phyloP scores from a whole-genome alignment of 1,140 invertebrate genomes.

The Glossosoma conforme region DNA sequence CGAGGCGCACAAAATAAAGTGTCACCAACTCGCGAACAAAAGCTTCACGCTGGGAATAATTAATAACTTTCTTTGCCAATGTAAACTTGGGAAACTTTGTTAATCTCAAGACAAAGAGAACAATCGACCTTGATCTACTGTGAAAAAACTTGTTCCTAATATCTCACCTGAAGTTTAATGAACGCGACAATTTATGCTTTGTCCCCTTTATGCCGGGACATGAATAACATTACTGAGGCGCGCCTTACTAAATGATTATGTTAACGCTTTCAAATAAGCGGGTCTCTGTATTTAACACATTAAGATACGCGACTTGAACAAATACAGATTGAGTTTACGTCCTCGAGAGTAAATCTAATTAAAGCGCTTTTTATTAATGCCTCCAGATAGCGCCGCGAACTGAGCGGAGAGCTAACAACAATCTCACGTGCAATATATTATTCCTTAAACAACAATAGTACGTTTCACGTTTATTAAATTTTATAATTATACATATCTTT shows the following conservation, averaged over 20 bases:
- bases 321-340: neutral
- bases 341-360: neutral
- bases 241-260: too few species aligned
- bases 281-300: too few species aligned
- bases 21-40: conserved; percentile 17
- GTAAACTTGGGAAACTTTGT: conserved; percentile 9
- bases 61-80: conserved; percentile 19
- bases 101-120: conserved; percentile 21
- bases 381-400: neutral
- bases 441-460: neutral
- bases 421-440: neutral
- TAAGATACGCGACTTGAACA: too few species aligned
- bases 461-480: neutral
- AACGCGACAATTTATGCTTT: too few species aligned
- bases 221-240: too few species aligned
- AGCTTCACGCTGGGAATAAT: conserved; percentile 5
- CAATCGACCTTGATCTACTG: conserved; percentile 20
- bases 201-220: too few species aligned
- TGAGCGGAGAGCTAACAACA: neutral
- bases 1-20: conserved; percentile 12
- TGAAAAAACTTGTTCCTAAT: conserved; percentile 1
- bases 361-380: neutral
- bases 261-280: too few species aligned
- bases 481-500: neutral
- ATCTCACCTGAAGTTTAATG: neutral